Base-by-base conservation (phyloP, 2,888 invertebrate species). In the Torymus tubicola region DNA sequence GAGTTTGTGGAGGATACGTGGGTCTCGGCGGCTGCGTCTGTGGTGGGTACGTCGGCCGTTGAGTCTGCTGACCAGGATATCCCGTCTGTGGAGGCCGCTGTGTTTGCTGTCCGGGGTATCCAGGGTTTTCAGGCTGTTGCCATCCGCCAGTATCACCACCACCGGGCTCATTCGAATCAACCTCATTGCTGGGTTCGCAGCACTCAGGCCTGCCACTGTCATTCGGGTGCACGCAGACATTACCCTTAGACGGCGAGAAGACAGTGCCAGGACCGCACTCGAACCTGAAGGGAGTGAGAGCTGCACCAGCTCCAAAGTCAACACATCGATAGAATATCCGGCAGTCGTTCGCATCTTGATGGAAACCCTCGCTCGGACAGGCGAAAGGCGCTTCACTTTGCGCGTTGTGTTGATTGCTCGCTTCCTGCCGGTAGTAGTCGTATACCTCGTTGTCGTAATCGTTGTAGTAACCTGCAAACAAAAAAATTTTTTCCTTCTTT, bases 181-280 rank as follows among this genome's bases (percentile, higher is more conserved):
- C 90, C 84, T 92, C 92, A 86, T 93, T 94, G 70, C 92, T 92
- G 81, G 84, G 83, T 60, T 92, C 92, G 14, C 92, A 92, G 90
- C 96, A 96, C 90, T 95, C 94, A 57, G 92, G 89, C 82, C 96
- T 93, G 78, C 93, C 94, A 65, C 95, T 95, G 83, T 93, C 93
- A 85, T 92, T 91, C 1, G 96, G 94, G 88, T 95, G 94, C 86
- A 95, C 95, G 87, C 96, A 96, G 79, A 94, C 92, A 87, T 96
- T 95, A 16, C 90, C 90, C n/a, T 84, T 87, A 2, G 73, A 70
- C 21, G 84, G 84, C 2, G 90, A 90, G 87, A 94, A 96, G 42
- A 96, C 94, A 1, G 96, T 95, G 14, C 95, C 95, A 57, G 93
- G 93, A 18, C 94, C 95, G 87, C 96, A 96, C 89, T 94, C 93